A percentile compares a stretch with the other conserved stretches of the same genome.
Conservation (phyloP, 2,888 invertebrate species). For the Amblyteles armatorius region DNA sequence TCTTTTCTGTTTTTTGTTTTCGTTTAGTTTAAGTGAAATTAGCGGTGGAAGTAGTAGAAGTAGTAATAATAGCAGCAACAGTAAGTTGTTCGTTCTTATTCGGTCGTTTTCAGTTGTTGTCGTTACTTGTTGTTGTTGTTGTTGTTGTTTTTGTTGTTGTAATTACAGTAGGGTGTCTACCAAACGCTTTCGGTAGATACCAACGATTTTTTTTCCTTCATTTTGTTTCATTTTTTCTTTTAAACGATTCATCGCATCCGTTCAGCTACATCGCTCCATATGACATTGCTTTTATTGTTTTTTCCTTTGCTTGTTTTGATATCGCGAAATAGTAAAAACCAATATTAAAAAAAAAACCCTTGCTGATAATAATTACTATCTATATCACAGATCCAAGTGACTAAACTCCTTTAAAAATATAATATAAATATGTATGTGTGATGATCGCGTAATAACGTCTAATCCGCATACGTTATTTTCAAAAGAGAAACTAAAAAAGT, state of each 20-base stretch:
- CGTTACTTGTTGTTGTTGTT: slow-evolving; percentile 1
- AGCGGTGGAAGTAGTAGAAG: slow-evolving; percentile 65
- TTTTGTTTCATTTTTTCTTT: slow-evolving; percentile 16
- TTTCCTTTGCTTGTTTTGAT: slow-evolving; percentile 70
- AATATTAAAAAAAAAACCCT: slow-evolving; percentile 78
- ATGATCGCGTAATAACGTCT: slow-evolving; percentile 80
- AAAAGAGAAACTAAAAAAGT: slow-evolving; percentile 75
- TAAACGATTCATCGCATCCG: slow-evolving; percentile 62
- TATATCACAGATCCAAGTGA: slow-evolving; percentile 85
- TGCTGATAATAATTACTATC: slow-evolving; percentile 85
- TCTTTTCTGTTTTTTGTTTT: slow-evolving; percentile 26
- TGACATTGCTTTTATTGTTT: slow-evolving; percentile 76
- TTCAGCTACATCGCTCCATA: slow-evolving; percentile 77
- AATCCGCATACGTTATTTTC: slow-evolving; percentile 73
- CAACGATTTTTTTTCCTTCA: slow-evolving; percentile 62
- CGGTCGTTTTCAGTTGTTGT: slow-evolving; percentile 44
- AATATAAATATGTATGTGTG: slow-evolving; percentile 81
- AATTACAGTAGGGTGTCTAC: slow-evolving; percentile 80
- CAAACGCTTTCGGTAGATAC: slow-evolving; percentile 79
- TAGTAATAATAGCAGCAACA: slow-evolving; percentile 72
- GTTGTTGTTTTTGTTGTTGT: slow-evolving; percentile 53
- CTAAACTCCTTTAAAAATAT: slow-evolving; percentile 85
- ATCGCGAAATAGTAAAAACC: slow-evolving; percentile 81
- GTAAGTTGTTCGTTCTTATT: slow-evolving; percentile 68
- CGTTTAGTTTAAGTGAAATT: slow-evolving; percentile 57